Conservation (phyloP, 2,888 invertebrate genomes). For the Arctia plantaginis region DNA sequence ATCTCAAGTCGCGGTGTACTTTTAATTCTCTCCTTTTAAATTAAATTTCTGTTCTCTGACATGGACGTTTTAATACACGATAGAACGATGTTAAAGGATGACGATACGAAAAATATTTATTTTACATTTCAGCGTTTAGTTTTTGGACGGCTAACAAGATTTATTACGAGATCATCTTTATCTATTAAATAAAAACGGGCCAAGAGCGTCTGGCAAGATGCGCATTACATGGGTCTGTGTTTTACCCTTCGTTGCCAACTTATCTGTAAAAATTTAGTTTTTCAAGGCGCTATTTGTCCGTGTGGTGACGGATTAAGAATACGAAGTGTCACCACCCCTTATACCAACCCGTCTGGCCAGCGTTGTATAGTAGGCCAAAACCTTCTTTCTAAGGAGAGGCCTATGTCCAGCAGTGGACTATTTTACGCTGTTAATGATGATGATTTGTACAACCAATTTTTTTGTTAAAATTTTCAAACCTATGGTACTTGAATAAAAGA, state of each 20-base stretch:
- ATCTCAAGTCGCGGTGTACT: slow-evolving; percentile 4
- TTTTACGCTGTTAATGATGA: no score
- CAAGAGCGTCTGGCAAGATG: background rate
- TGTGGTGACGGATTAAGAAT: no score
- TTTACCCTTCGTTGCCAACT: background rate
- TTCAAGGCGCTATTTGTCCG: no score
- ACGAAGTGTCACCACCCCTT: no score
- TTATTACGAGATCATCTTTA: background rate
- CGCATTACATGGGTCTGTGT: background rate
- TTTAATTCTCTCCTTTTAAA: slow-evolving; percentile 1
- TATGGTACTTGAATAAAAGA: no score
- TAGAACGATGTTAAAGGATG: background rate
- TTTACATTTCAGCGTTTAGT: background rate
- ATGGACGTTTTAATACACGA: background rate
- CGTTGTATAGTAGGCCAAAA: no score
- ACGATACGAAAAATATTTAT: background rate
- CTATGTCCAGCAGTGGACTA: no score
- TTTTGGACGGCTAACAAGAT: background rate
- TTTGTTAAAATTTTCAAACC: no score
- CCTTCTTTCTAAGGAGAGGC: no score
- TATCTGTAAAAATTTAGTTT: no score
- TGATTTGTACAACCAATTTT: no score
- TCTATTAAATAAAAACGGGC: background rate
- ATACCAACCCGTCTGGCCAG: no score
- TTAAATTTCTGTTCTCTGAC: background rate